Conservation (phyloP, 2,888 invertebrate species). For the Melanotus villosus region DNA sequence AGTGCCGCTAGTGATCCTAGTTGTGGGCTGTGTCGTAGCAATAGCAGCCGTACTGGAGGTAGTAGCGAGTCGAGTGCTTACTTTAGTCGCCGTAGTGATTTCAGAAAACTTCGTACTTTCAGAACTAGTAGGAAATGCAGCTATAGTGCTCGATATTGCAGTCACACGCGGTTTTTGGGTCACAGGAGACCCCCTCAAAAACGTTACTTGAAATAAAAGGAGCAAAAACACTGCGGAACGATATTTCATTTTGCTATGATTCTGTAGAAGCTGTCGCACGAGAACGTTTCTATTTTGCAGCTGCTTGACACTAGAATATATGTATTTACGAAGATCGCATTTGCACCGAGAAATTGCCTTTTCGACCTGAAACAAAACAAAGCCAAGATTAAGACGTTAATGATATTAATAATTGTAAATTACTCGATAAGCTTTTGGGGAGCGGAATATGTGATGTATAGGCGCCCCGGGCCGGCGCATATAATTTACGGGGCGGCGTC, state of each 20-base stretch:
- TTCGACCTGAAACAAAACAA: constrained; percentile 5
- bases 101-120: constrained; percentile 66
- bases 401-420: background rate
- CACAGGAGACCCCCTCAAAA: constrained; percentile 60
- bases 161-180: constrained; percentile 63
- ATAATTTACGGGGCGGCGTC: constrained; percentile 15
- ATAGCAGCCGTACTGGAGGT: background rate
- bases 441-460: constrained; percentile 3
- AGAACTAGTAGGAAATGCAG: constrained; percentile 61
- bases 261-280: constrained; percentile 15
- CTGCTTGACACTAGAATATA: constrained; percentile 1
- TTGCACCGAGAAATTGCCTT: background rate
- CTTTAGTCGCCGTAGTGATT: constrained; percentile 31
- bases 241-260: constrained; percentile 40
- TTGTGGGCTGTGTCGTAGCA: constrained; percentile 12
- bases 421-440: background rate
- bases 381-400: background rate
- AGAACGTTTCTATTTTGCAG: constrained; percentile 13
- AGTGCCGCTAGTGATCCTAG: constrained; percentile 11
- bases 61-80: background rate
- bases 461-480: constrained; percentile 3
- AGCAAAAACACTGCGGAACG: constrained; percentile 32
- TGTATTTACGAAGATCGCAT: constrained; percentile 10
- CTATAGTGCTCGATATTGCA: constrained; percentile 67
- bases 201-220: constrained; percentile 33